phyloP scores from a whole-genome alignment of 2,888 invertebrate genomes.

The Drosophila pseudotakahashii region DNA sequence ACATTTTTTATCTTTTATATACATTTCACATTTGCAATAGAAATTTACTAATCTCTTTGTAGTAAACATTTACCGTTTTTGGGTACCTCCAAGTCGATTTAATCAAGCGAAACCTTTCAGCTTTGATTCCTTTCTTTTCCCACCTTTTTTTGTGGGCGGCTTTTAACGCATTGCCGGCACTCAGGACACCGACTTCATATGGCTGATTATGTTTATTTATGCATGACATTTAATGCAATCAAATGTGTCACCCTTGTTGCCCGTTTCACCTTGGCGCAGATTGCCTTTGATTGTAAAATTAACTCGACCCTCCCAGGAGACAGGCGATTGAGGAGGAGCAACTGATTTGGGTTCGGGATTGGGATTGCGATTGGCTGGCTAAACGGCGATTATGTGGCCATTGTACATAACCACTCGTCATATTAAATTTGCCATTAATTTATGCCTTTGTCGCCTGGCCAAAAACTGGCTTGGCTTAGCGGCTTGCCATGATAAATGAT shows the following conservation, averaged over 20 bases:
- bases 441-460: conserved; percentile 48
- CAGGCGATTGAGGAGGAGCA: not conserved
- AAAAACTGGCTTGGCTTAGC: conserved; percentile 47
- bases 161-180: conserved; percentile 35
- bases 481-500: conserved; percentile 36
- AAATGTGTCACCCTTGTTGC: conserved; percentile 49
- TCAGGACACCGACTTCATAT: conserved; percentile 32
- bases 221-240: conserved; percentile 75
- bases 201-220: conserved; percentile 78
- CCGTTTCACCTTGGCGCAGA: conserved; percentile 29
- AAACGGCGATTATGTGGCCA: conserved; percentile 60
- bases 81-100: conserved; percentile 17
- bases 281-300: conserved; percentile 68
- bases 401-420: conserved; percentile 39
- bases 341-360: conserved; percentile 6
- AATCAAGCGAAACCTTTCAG: not conserved
- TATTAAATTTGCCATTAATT: conserved; percentile 68
- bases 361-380: conserved; percentile 27
- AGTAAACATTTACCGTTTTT: not conserved
- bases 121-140: conserved; percentile 17
- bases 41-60: not conserved
- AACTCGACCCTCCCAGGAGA: conserved; percentile 40
- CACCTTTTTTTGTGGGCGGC: conserved; percentile 20
- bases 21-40: not conserved
- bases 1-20: too few relatives aligned